A percentile compares a stretch with the other conserved stretches of the same genome.
These are phyloP conservation scores for Crotalus tigris DNA, from an alignment of 2,113 vertebrate genomes.

Conservation along the genomic window DNA sequence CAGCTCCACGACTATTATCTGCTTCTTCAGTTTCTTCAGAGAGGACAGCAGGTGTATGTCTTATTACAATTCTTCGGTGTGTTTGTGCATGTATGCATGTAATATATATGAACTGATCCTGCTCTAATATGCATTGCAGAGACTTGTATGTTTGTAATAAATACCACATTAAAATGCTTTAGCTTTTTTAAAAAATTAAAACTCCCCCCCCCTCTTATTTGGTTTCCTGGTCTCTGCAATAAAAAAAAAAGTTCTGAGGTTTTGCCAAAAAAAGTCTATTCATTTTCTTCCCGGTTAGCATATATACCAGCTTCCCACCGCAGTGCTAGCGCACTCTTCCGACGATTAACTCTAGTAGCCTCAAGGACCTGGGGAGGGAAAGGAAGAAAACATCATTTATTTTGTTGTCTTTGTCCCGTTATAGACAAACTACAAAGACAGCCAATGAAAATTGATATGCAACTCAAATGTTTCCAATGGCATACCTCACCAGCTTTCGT, in stretches of 20 bases:
- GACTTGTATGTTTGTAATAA: constrained; percentile 71
- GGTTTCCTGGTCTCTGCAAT: constrained; percentile 42
- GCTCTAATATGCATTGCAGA: constrained; percentile 61
- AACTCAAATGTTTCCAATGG: neutral
- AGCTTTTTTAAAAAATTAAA: constrained; percentile 31
- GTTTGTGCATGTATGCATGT: constrained; percentile 53
- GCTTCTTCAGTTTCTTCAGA: constrained; percentile 42
- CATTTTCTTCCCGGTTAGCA: constrained; percentile 84
- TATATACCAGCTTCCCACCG: constrained; percentile 97
- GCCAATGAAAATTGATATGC: neutral
- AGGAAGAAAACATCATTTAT: constrained; percentile 27
- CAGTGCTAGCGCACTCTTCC: constrained; percentile 91
- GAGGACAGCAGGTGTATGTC: constrained; percentile 22
- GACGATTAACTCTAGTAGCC: constrained; percentile 90
- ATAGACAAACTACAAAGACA: neutral
- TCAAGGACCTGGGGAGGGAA: constrained; percentile 84
- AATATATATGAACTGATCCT: constrained; percentile 51
- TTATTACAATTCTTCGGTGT: constrained; percentile 33
- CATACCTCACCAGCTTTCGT: neutral
- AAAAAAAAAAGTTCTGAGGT: constrained; percentile 26
- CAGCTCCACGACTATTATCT: constrained; percentile 21
- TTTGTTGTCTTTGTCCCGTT: neutral
- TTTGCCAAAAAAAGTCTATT: constrained; percentile 59
- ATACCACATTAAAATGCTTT: constrained; percentile 71
- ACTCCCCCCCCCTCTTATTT: constrained; percentile 43